Conservation (phyloP, 2,888 invertebrate genomes). For the Taenaris catops region DNA sequence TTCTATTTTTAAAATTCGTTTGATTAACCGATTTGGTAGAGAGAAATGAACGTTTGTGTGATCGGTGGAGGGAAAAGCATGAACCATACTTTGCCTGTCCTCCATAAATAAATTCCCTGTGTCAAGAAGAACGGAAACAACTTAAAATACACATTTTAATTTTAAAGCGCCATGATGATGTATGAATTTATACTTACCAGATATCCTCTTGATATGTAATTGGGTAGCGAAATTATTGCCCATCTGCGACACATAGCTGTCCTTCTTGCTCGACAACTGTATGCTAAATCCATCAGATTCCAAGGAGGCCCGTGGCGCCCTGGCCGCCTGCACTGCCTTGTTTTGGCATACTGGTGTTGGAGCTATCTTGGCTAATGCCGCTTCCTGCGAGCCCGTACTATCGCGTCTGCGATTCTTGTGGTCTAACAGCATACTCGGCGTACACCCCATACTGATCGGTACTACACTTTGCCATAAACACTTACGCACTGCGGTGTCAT, state of each 20-base stretch:
- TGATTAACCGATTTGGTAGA: too few relatives aligned
- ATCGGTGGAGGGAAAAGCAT: too few relatives aligned
- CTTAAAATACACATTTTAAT: too few relatives aligned
- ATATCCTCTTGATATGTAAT: slow-evolving; percentile 73
- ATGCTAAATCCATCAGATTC: slow-evolving; percentile 76
- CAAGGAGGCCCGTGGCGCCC: slow-evolving; percentile 67
- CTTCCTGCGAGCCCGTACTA: slow-evolving; percentile 73
- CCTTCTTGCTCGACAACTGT: slow-evolving; percentile 71
- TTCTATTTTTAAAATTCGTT: too few relatives aligned
- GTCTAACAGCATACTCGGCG: slow-evolving; percentile 82
- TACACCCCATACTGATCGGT: slow-evolving; percentile 79
- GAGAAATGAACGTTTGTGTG: too few relatives aligned
- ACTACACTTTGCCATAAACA: slow-evolving; percentile 70
- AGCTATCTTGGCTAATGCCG: slow-evolving; percentile 64
- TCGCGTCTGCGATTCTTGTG: slow-evolving; percentile 80
- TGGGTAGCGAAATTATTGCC: slow-evolving; percentile 75
- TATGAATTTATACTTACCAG: slow-evolving; percentile 51
- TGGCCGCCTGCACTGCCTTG: slow-evolving; percentile 64
- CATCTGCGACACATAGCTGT: slow-evolving; percentile 77
- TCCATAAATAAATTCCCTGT: too few relatives aligned
- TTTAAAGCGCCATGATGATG: too few relatives aligned
- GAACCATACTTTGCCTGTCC: too few relatives aligned
- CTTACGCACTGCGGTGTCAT: slow-evolving; percentile 47
- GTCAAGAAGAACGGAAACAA: too few relatives aligned
- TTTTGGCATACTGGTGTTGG: slow-evolving; percentile 62